A percentile compares a stretch with the other conserved stretches of the same genome.
Evolutionary conservation across 2,888 invertebrate species (phyloP).

Genomic region (Ephialtes manifestator): DNA sequence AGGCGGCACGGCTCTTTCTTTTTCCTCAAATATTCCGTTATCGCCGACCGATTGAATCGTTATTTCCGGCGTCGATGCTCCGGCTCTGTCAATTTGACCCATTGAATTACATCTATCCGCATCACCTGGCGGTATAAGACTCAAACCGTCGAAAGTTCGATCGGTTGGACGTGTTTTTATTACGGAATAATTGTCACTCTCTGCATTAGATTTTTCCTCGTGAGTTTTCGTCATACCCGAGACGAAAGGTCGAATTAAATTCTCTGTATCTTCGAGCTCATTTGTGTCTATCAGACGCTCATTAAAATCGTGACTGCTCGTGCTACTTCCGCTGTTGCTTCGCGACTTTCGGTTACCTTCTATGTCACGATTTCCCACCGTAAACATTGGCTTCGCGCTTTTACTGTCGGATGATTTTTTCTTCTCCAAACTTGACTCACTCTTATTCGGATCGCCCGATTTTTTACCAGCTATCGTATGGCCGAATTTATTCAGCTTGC

Average conservation of each 20-base stretch:
- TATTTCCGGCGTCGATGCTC: slow-evolving; percentile 89
- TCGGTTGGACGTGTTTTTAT: slow-evolving; percentile 27
- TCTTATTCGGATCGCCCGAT: slow-evolving; percentile 17
- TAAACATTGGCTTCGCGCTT: slow-evolving; percentile 80
- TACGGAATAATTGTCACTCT: slow-evolving; percentile 62
- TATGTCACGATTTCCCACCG: slow-evolving; percentile 80
- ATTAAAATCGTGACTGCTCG: slow-evolving; percentile 86
- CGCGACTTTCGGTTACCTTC: slow-evolving; percentile 86
- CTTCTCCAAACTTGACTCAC: slow-evolving; percentile 50
- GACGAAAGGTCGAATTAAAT: slow-evolving; percentile 86
- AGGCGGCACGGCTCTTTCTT: slow-evolving; percentile 87
- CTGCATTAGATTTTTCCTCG: slow-evolving; percentile 80
- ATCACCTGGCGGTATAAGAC: slow-evolving; percentile 68
- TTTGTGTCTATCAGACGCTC: slow-evolving; percentile 82
- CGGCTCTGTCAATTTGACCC: slow-evolving; percentile 66
- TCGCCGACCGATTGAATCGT: slow-evolving; percentile 84
- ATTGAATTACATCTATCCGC: slow-evolving; percentile 56
- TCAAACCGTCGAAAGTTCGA: slow-evolving; percentile 67
- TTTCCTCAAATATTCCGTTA: slow-evolving; percentile 70
- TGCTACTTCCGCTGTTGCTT: slow-evolving; percentile 87
- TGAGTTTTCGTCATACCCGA: slow-evolving; percentile 89
- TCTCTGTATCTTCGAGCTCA: slow-evolving; percentile 54
- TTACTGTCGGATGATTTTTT: slow-evolving; percentile 50
- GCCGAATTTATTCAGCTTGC: slow-evolving; percentile 92
- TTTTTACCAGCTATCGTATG: slow-evolving; percentile 88